These are phyloP conservation scores for Campoplex nolae DNA, from an alignment of 2,888 invertebrate species.

Conservation along the genomic window DNA sequence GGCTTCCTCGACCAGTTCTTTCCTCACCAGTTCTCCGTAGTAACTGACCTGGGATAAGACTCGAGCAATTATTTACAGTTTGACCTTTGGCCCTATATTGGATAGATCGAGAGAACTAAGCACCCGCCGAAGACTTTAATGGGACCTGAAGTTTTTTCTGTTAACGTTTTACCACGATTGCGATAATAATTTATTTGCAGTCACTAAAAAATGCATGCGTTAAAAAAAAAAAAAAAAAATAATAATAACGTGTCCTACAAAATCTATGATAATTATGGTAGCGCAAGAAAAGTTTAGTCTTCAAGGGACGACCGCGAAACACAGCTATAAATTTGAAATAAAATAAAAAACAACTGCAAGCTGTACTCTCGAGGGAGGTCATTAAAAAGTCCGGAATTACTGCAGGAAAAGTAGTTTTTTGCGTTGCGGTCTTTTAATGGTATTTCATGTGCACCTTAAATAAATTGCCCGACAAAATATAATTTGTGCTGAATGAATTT, in stretches of 20 bases:
- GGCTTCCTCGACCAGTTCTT: not conserved
- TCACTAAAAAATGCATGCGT: not conserved
- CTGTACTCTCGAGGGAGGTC: not conserved
- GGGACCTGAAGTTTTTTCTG: not conserved
- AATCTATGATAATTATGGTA: not conserved
- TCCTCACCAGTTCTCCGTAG: no score
- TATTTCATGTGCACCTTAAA: not conserved
- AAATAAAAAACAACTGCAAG: not conserved
- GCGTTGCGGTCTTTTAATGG: not conserved
- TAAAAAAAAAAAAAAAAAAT: not conserved
- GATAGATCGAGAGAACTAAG: not conserved
- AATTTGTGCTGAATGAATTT: not conserved
- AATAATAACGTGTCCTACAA: not conserved
- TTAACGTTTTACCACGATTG: not conserved
- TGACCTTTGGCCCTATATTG: constrained; percentile 1
- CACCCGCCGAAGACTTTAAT: not conserved
- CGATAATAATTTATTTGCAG: not conserved
- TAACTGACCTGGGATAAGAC: not conserved
- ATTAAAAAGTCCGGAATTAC: constrained; percentile 9
- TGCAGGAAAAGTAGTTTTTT: not conserved
- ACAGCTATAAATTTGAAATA: not conserved
- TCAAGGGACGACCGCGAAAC: not conserved
- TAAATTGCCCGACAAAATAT: not conserved
- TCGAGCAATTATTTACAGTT: not conserved
- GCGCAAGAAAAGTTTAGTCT: not conserved